Base-by-base conservation (phyloP, 2,797 vertebrate genomes). In the Nyctalus aviator region DNA sequence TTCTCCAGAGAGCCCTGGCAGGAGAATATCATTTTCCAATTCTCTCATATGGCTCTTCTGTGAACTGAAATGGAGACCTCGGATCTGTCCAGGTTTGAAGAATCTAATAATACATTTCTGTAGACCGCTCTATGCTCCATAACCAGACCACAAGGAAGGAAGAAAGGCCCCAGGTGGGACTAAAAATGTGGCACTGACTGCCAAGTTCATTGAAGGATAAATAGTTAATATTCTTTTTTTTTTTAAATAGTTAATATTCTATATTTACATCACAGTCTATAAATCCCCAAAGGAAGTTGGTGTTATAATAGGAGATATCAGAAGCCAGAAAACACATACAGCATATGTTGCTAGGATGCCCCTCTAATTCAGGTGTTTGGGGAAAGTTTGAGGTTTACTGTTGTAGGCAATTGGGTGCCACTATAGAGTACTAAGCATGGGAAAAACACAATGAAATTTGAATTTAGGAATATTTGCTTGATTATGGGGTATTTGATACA, bases 51-150 rank as follows among this genome's bases (percentile, higher is more conserved):
- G 46, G 62, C 27, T 73, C 81, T 77, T 84, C 64, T 88, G 37
- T 82, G 73, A 32, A 84, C 32, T 94, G 82, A 94, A 93, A 76
- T 44, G 27, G 77, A 93, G 77, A 91, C 69, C 41, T 85, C 64
- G 1, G 2, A 79, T 90, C 35, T 66, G n/a, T 35, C 77, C 66
- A 48, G 30, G 9, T 73, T 59, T 91, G 77, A 81, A 85, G 64
- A 81, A 48, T 25, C 15, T n/a, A 17, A 6, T 87, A 25, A 6
- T 87, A 25, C 1, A 15, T 89, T 68, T 73, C 66, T 46, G 8
- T 20, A 87, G 83, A 57, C 35, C 23, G 5, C 62, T 64, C 76
- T 53, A 18, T 50, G 8, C 10, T 53, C n/a, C 15, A 18, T 8
- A 35, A 5, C 14, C 30, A 77, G 66, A 3, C 5, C 13, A 77